Conservation (phyloP, 2,113 vertebrate species). For the Motacilla tschutschensis region DNA sequence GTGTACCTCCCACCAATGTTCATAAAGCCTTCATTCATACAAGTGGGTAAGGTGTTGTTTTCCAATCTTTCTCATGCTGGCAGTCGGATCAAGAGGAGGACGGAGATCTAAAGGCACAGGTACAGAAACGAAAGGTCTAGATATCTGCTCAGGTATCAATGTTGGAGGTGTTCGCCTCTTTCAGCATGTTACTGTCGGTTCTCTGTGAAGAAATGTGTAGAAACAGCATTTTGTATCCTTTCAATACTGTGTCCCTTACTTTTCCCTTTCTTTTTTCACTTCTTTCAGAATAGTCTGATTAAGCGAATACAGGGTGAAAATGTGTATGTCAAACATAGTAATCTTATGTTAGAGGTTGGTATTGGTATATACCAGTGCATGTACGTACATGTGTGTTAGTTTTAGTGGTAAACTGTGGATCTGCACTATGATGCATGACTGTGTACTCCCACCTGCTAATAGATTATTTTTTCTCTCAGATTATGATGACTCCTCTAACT, state of each 20-base stretch:
- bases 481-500: background rate
- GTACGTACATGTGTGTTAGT: conserved; percentile 75
- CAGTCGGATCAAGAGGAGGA: conserved; percentile 97
- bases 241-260: conserved; percentile 70
- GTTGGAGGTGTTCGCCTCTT: conserved; percentile 8
- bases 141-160: background rate
- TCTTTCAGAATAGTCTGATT: conserved; percentile 95
- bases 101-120: conserved; percentile 79
- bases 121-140: conserved; percentile 64
- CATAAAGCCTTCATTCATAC: background rate
- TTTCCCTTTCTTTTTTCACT: conserved; percentile 78
- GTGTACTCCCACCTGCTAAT: conserved; percentile 66
- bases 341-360: conserved; percentile 99
- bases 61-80: conserved; percentile 72
- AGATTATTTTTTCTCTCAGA: conserved; percentile 40
- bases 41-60: conserved; percentile 66
- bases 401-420: conserved; percentile 55
- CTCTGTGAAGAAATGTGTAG: conserved; percentile 56
- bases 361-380: conserved; percentile 82
- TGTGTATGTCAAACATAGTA: conserved; percentile 98
- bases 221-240: conserved; percentile 61
- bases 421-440: conserved; percentile 73
- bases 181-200: conserved; percentile 55
- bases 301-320: conserved; percentile 92
- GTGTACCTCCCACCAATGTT: background rate